phyloP scores from a whole-genome alignment of 2,888 invertebrate species.

The Ryuthela nishihirai region DNA sequence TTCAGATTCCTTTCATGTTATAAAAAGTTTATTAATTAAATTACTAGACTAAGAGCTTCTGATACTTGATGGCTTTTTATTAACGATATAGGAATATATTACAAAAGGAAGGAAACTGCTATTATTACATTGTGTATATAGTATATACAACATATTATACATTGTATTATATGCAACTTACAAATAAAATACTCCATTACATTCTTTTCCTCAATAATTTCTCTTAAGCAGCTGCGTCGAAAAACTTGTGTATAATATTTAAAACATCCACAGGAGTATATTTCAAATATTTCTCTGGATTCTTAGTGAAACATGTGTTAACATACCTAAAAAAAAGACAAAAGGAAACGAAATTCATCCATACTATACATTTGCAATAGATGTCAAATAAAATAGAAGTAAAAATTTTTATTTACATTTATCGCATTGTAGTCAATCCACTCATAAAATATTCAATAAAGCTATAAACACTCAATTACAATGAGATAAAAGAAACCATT shows the following conservation, averaged over 20 bases:
- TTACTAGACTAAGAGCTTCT: too few relatives aligned
- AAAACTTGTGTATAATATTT: conserved; percentile 79
- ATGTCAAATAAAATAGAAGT: background rate
- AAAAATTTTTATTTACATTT: background rate
- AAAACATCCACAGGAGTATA: conserved; percentile 81
- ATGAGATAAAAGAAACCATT: background rate
- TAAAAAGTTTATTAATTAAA: too few relatives aligned
- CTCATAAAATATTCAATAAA: conserved; percentile 1
- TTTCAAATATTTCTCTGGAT: conserved; percentile 88
- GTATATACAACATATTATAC: too few relatives aligned
- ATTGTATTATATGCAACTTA: too few relatives aligned
- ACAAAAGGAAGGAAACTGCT: too few relatives aligned
- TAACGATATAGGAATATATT: too few relatives aligned
- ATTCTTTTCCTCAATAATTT: too few relatives aligned
- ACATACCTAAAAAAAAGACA: conserved; percentile 59
- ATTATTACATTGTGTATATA: too few relatives aligned
- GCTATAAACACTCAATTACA: background rate
- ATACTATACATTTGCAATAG: background rate
- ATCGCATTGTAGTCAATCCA: background rate
- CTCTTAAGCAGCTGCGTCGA: conserved; percentile 75
- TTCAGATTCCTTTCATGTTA: too few relatives aligned
- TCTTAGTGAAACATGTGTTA: conserved; percentile 79
- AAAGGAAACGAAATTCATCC: background rate
- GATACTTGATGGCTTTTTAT: too few relatives aligned
- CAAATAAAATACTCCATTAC: too few relatives aligned